Conservation (phyloP, 2,797 vertebrate genomes). For the Peromyscus aztecus region DNA sequence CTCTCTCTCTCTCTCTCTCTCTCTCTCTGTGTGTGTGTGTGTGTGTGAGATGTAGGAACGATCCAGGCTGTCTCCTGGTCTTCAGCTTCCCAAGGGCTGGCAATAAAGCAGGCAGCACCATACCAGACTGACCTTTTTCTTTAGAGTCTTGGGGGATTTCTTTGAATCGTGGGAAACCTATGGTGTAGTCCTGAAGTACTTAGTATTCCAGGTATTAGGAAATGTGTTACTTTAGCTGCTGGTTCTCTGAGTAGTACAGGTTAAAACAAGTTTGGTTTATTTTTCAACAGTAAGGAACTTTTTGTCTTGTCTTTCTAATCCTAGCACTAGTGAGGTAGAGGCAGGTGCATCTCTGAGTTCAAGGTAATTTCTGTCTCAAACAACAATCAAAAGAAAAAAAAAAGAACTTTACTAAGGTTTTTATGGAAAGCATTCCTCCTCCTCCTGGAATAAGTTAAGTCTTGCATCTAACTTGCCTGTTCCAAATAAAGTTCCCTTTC, state of each 20-base stretch:
- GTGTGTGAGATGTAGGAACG: neutral
- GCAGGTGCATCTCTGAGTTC: neutral
- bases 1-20: too few relatives aligned
- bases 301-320: neutral
- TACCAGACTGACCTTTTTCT: neutral
- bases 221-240: neutral
- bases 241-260: neutral
- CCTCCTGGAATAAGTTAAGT: neutral
- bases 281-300: neutral
- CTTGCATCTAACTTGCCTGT: constrained; percentile 32
- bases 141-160: neutral
- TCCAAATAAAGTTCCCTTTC: neutral
- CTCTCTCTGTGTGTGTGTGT: too few relatives aligned
- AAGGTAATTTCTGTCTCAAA: neutral
- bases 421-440: neutral
- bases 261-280: neutral
- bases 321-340: neutral
- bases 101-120: neutral
- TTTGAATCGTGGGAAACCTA: neutral
- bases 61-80: neutral
- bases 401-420: neutral
- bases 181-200: neutral
- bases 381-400: neutral
- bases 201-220: neutral
- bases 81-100: neutral